Base-by-base conservation (phyloP, 2,888 invertebrate genomes). In the Arctia plantaginis region DNA sequence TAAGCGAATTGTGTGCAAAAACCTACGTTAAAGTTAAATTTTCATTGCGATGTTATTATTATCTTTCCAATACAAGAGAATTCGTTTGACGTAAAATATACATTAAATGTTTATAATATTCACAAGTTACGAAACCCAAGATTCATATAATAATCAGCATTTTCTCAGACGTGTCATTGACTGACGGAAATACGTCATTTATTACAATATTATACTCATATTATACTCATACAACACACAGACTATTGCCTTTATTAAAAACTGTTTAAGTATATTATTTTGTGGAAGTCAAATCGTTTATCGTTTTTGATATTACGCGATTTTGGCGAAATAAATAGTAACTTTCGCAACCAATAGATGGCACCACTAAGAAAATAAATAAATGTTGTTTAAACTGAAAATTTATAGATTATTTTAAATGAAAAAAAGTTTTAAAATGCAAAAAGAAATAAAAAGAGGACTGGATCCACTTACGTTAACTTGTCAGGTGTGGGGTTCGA, bases 401-500 rank as follows among this genome's bases (percentile, higher is more conserved):
- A 12, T 41, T n/a, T 27, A 15, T 10, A 15, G 13, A 59, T 18
- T n/a, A n/a, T 20, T 27, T 10, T 13, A 23, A 27, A 4, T 39
- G 13, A 13, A 20, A n/a, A 23, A 39, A n/a, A 41, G 4, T 18
- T 2, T 13, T 66, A 44, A 69, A 2, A 12, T 15, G 10, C 18
- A n/a, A 73, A 79, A 74, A 64, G 65, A 23, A 51, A 18, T 0
- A 15, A 39, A 27, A 66, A 71, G 27, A 41, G n/a, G n/a, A n/a
- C n/a, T n/a, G n/a, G n/a, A n/a, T n/a, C n/a, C 1, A 4, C 0
- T 35, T 18, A 0, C 0, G 0, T 2, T 8, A 0, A 85, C 1
- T 82, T 96, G 96, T 97, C 97, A 97, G 97, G 96, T 97, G 97
- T 97, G 97, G 97, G 97, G 97, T 97, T 97, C 97, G 97, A 97